phyloP scores from a whole-genome alignment of 1,140 invertebrate genomes.

The Lanistes nyassanus region DNA sequence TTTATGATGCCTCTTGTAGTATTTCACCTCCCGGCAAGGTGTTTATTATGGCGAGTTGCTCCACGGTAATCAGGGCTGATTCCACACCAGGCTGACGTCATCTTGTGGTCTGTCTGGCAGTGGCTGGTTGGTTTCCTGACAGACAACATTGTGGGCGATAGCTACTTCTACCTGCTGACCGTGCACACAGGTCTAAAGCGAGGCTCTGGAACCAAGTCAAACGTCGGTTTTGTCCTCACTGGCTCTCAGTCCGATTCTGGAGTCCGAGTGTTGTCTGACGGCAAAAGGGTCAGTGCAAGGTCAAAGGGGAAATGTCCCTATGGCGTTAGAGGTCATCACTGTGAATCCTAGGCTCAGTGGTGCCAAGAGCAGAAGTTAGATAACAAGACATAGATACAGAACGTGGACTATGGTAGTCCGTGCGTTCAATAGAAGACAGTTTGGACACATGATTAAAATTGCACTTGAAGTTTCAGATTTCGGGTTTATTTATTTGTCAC shows the following conservation, averaged over 20 bases:
- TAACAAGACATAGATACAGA: no score
- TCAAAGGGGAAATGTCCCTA: no score
- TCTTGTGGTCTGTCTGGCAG: slow-evolving; percentile 40
- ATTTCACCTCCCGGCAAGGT: no score
- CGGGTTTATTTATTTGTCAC: no score
- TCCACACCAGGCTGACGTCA: no score
- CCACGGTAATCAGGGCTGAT: neutral
- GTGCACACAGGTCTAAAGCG: slow-evolving; percentile 62
- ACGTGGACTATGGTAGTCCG: neutral
- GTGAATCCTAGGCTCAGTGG: no score
- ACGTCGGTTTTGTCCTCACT: slow-evolving; percentile 58
- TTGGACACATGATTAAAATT: no score
- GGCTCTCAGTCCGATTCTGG: slow-evolving; percentile 60
- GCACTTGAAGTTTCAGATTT: no score
- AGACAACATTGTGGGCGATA: slow-evolving; percentile 62
- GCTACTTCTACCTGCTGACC: slow-evolving; percentile 61
- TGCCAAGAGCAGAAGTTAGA: no score
- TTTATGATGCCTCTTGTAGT: no score
- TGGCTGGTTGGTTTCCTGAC: slow-evolving; percentile 62
- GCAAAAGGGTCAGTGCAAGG: slow-evolving; percentile 26
- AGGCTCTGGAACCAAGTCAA: slow-evolving; percentile 57
- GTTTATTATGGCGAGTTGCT: no score
- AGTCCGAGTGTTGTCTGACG: slow-evolving; percentile 56
- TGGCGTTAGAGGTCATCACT: no score
- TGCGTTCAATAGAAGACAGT: neutral